Evolutionary conservation across 2,113 vertebrate species (phyloP).

Genomic region (Stomatorhinus ivindoensis): DNA sequence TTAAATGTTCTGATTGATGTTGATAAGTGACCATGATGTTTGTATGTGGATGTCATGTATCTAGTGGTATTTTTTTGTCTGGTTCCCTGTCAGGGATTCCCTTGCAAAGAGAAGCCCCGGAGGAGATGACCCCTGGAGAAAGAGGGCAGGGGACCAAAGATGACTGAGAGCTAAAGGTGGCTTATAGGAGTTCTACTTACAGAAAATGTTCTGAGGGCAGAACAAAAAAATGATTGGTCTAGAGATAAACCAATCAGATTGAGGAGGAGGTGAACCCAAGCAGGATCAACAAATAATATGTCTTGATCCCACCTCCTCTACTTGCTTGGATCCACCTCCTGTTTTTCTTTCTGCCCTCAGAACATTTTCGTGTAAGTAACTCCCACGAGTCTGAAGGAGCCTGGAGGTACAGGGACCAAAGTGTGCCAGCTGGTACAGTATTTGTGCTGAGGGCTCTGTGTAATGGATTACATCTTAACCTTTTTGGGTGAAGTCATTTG

Average conservation of each 20-base stretch:
- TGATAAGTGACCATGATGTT: background rate
- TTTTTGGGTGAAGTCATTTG: background rate
- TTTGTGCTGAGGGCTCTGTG: background rate
- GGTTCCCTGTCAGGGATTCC: slow-evolving; percentile 51
- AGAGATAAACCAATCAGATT: too few relatives aligned
- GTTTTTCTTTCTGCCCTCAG: too few relatives aligned
- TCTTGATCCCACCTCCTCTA: too few relatives aligned
- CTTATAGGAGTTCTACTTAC: too few relatives aligned
- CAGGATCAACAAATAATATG: too few relatives aligned
- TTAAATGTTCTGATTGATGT: background rate
- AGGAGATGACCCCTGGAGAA: slow-evolving; percentile 85
- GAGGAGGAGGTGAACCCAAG: too few relatives aligned
- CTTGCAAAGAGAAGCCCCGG: slow-evolving; percentile 65
- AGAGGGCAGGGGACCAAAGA: slow-evolving; percentile 87
- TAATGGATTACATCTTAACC: background rate
- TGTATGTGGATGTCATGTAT: background rate
- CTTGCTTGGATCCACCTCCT: too few relatives aligned
- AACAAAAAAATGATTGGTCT: too few relatives aligned
- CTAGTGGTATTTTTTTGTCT: background rate
- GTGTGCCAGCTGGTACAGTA: background rate
- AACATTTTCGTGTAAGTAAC: too few relatives aligned
- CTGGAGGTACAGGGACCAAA: background rate
- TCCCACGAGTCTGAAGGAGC: slow-evolving; percentile 38
- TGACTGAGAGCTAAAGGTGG: slow-evolving; percentile 74
- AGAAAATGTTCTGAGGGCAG: too few relatives aligned